phyloP scores from a whole-genome alignment of 2,888 invertebrate genomes.

The Megastigmus dorsalis region DNA sequence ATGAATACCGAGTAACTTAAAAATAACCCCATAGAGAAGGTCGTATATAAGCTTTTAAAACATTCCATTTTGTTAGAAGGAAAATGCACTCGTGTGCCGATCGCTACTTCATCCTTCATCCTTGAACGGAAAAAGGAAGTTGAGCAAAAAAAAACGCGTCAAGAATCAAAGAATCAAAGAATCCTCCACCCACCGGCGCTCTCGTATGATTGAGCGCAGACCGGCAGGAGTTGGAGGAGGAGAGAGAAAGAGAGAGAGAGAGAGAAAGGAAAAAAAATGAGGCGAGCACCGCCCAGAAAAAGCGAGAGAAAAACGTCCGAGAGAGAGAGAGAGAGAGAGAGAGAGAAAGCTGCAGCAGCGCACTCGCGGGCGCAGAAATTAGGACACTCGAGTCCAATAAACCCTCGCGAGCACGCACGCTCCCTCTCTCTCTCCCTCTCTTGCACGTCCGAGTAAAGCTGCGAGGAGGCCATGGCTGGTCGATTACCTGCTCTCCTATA shows the following conservation, averaged over 20 bases:
- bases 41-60: too few species aligned
- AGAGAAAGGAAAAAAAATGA: neutral
- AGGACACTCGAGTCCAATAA: slow-evolving; percentile 42
- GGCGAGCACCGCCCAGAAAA: neutral
- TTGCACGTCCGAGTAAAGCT: slow-evolving; percentile 33
- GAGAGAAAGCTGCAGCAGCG: neutral
- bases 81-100: too few species aligned
- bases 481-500: slow-evolving; percentile 24
- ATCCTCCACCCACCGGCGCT: neutral
- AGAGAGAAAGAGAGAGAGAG: neutral
- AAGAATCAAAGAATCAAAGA: slow-evolving; percentile 14
- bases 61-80: too few species aligned
- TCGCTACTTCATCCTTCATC: too few species aligned
- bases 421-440: too few species aligned
- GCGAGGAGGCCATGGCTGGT: slow-evolving; percentile 39
- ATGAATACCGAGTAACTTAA: too few species aligned
- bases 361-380: slow-evolving; percentile 20
- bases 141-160: too few species aligned
- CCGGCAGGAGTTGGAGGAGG: too few species aligned
- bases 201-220: neutral
- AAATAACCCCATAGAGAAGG: too few species aligned
- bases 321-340: neutral
- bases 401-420: too few species aligned
- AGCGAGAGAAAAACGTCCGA: neutral
- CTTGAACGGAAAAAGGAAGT: too few species aligned